Evolutionary conservation across 1,140 invertebrate species (phyloP), one percentile per base, ranked within the genome.

Genomic region (Trypoxylus dichotomus): DNA sequence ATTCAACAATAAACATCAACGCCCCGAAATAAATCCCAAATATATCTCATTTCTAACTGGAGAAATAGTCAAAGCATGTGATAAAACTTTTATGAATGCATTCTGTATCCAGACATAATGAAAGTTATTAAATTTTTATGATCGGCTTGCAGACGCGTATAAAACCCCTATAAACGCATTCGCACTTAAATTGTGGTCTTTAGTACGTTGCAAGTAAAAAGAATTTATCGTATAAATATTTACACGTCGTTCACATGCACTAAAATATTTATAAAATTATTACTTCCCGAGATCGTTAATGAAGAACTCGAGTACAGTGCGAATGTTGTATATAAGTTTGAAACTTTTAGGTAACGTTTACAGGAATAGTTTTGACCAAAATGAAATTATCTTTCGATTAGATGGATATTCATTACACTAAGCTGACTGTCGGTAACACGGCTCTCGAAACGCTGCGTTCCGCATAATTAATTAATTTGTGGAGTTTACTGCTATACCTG

Each of bases 81-180:
- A 63, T 63, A 63, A 63, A 63, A 27, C 60, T 63, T 63, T 63
- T 63, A 63, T 24, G 7, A 27, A 63, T 24, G 15, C 19, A 63
- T 63, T 63, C 25, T 63, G 1, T 63, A 63, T 27, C 21, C 60
- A 63, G 60, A 25, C 25, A 63, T 63, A 63, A 63, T 63, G 60
- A 63, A 63, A 21, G 60, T 27, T 27, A 63, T 63, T 27, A 63
- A 63, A 25, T 19, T 63, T 63, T 63, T 63, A 63, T 63, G 25
- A 27, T 63, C 60, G 60, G 60, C 60, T 63, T 63, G 25, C 19
- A 63, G 60, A 25, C 25, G 19, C 60, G 6, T 19, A 63, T 63
- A 63, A 63, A 63, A 63, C 21, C 21, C 11, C 60, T 27, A 27
- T 63, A 63, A 63, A 63, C 60, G 5, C 60, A 63, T 63, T 63